Evolutionary conservation across 2,113 vertebrate species (phyloP).

Genomic region (Lepidothrix coronata): DNA sequence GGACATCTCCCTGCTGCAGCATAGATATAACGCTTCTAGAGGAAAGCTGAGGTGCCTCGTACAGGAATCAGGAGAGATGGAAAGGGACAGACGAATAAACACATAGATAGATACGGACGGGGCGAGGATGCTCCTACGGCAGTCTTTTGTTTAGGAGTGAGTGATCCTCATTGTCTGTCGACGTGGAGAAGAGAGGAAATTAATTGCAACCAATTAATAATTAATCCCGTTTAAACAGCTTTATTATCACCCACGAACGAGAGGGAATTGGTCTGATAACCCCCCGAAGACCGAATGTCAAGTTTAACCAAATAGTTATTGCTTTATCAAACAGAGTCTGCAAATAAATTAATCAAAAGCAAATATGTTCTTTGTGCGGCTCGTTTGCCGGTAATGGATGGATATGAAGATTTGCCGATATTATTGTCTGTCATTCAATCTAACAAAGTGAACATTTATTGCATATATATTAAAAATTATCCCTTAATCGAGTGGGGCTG

Average conservation of each 20-base stretch:
- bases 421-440: slow-evolving; percentile 99
- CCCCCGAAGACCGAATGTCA: slow-evolving; percentile 86
- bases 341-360: slow-evolving; percentile 97
- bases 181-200: slow-evolving; percentile 73
- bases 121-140: not conserved
- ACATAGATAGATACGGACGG: not conserved
- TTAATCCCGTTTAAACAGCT: slow-evolving; percentile 84
- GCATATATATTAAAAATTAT: slow-evolving; percentile 99
- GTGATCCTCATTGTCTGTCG: slow-evolving; percentile 55
- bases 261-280: slow-evolving; percentile 83
- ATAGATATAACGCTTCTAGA: not conserved
- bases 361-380: slow-evolving; percentile 84
- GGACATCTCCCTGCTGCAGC: not conserved
- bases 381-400: slow-evolving; percentile 96
- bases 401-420: slow-evolving; percentile 95
- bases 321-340: slow-evolving; percentile 95
- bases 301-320: slow-evolving; percentile 92
- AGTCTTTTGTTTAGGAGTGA: slow-evolving; percentile 72
- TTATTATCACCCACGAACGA: slow-evolving; percentile 76
- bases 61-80: not conserved
- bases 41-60: not conserved
- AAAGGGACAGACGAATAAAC: not conserved
- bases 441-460: slow-evolving; percentile 99
- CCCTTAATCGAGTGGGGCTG: slow-evolving; percentile 89
- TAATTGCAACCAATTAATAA: slow-evolving; percentile 89